These are phyloP conservation scores for Campoplex capitator DNA, from an alignment of 2,888 invertebrate genomes.

Conservation along the genomic window DNA sequence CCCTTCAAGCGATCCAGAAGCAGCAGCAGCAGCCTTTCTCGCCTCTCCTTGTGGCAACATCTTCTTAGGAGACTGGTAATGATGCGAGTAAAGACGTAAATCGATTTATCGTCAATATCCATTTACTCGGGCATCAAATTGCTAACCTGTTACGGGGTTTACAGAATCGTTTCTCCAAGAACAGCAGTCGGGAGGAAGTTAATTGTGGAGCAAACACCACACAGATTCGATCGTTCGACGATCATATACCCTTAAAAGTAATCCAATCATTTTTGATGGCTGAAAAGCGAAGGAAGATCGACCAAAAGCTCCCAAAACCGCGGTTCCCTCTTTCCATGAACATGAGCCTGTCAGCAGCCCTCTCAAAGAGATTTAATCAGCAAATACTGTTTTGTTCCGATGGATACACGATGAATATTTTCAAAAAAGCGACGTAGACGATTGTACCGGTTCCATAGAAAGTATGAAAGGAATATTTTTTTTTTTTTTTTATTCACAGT, in stretches of 20 bases:
- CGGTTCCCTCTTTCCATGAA: neutral
- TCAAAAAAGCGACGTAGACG: neutral
- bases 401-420: neutral
- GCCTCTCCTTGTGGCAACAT: neutral
- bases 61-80: neutral
- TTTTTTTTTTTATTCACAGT: conserved; percentile 4
- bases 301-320: neutral
- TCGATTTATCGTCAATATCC: conserved; percentile 27
- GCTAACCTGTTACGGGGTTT: neutral
- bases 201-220: neutral
- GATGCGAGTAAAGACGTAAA: neutral
- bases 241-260: neutral
- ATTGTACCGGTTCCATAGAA: neutral
- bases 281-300: no score
- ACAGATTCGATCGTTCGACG: no score
- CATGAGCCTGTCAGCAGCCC: no score
- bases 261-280: neutral
- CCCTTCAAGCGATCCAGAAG: neutral
- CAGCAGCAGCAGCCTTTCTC: conserved; percentile 9
- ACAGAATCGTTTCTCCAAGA: neutral
- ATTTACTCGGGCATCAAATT: neutral
- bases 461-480: conserved; percentile 6
- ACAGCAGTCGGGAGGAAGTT: no score
- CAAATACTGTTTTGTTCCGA: neutral
- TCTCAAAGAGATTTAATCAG: neutral